phyloP scores from a whole-genome alignment of 2,888 invertebrate genomes.

The Limnephilus rhombicus region DNA sequence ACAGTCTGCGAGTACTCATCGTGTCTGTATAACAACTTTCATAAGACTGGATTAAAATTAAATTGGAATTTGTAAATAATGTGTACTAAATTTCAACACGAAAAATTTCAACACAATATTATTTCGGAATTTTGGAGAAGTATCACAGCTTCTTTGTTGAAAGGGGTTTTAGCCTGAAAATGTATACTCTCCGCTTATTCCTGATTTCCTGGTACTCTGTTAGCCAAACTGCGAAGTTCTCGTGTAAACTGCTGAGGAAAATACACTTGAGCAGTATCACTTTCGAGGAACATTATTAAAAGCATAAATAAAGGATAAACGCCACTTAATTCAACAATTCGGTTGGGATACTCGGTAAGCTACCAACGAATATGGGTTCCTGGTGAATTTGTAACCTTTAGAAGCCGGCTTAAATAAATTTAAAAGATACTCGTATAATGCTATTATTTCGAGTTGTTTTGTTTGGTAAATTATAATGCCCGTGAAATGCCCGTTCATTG shows the following conservation, averaged over 20 bases:
- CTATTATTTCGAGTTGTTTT: no score
- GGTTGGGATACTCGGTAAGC: background rate
- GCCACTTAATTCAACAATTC: slow-evolving; percentile 9
- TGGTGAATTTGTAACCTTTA: no score
- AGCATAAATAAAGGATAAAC: slow-evolving; percentile 23
- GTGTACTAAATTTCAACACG: background rate
- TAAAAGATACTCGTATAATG: no score
- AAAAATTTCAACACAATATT: background rate
- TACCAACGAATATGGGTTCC: background rate
- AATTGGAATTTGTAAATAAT: background rate
- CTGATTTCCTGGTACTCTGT: slow-evolving; percentile 5
- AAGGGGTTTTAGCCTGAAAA: background rate
- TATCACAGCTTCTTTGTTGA: background rate
- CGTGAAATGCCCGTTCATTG: no score
- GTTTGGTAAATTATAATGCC: no score
- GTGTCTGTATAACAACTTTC: background rate
- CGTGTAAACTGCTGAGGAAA: background rate
- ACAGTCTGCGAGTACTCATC: background rate
- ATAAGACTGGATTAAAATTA: background rate
- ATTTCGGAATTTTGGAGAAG: background rate
- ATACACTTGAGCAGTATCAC: background rate
- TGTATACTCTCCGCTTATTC: background rate
- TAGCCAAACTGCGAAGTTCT: background rate
- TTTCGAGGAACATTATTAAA: slow-evolving; percentile 2
- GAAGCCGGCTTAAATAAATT: no score